Evolutionary conservation across 2,888 invertebrate genomes (phyloP).

Genomic region (Parnassius mnemosyne): DNA sequence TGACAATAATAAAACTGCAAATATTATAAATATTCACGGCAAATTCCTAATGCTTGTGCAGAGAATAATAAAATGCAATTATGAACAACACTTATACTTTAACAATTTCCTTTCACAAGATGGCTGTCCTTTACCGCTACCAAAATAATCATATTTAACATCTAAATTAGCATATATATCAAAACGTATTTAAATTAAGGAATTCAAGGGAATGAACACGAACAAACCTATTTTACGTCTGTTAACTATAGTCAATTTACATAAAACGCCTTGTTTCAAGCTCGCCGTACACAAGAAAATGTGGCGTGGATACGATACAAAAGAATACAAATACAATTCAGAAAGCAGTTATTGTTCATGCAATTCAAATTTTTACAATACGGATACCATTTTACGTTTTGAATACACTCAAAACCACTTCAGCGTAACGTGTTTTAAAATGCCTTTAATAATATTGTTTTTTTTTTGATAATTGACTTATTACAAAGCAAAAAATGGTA

Average conservation of each 20-base stretch:
- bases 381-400: conserved; percentile 24
- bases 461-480: no score
- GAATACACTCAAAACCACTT: conserved; percentile 13
- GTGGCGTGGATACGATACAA: conserved; percentile 24
- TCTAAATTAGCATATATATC: conserved; percentile 12
- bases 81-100: no score
- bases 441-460: no score
- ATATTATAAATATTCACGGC: no score
- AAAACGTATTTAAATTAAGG: conserved; percentile 21
- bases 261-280: conserved; percentile 20
- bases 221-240: conserved; percentile 22
- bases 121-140: conserved; percentile 1
- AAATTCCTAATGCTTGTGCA: no score
- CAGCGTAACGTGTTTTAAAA: conserved; percentile 11
- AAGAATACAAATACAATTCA: conserved; percentile 32
- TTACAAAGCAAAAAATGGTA: no score
- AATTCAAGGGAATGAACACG: conserved; percentile 18
- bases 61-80: no score
- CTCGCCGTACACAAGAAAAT: conserved; percentile 14
- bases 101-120: neutral
- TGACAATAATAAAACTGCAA: neutral
- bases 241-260: conserved; percentile 22
- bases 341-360: conserved; percentile 33
- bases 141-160: conserved; percentile 7
- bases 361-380: conserved; percentile 28